Percentiles rank a stretch among this genome's conserved stretches.
These are phyloP conservation scores for Aricia agestis DNA, from an alignment of 1,140 invertebrate species.

Conservation along the genomic window DNA sequence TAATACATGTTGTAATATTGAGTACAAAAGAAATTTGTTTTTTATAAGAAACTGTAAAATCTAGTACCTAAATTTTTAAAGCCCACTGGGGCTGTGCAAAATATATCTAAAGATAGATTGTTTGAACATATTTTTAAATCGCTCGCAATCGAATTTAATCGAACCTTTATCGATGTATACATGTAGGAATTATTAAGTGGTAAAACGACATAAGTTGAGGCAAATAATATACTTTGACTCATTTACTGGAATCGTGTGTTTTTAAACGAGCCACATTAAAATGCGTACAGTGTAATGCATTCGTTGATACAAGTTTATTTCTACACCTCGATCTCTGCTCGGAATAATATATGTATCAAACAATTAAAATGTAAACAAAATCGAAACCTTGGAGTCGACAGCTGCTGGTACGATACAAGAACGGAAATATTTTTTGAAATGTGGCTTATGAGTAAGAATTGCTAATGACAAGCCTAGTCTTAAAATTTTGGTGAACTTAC, in stretches of 20 bases:
- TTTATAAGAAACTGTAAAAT: too few relatives aligned
- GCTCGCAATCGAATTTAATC: background rate
- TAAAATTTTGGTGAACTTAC: too few relatives aligned
- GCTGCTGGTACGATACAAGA: slow-evolving; percentile 41
- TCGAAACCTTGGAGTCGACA: slow-evolving; percentile 46
- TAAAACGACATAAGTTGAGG: background rate
- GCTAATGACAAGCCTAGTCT: too few relatives aligned
- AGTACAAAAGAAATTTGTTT: too few relatives aligned
- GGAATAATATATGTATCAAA: slow-evolving; percentile 59
- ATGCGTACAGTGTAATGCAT: slow-evolving; percentile 23
- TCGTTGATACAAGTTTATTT: slow-evolving; percentile 29
- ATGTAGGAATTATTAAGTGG: background rate
- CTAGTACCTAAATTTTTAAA: too few relatives aligned
- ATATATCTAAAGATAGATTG: too few relatives aligned
- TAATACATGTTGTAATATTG: too few relatives aligned
- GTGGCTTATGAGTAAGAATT: background rate
- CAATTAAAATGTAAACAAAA: slow-evolving; percentile 57
- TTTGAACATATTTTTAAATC: too few relatives aligned
- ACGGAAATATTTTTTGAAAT: slow-evolving; percentile 20
- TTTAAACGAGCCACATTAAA: slow-evolving; percentile 18
- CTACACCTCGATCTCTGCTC: slow-evolving; percentile 38
- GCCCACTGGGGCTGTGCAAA: too few relatives aligned
- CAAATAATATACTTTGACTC: background rate
- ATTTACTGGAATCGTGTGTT: slow-evolving; percentile 1
- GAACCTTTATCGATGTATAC: slow-evolving; percentile 2